Base-by-base conservation (phyloP, 2,888 invertebrate genomes). In the Acanthacorydalis orientalis region DNA sequence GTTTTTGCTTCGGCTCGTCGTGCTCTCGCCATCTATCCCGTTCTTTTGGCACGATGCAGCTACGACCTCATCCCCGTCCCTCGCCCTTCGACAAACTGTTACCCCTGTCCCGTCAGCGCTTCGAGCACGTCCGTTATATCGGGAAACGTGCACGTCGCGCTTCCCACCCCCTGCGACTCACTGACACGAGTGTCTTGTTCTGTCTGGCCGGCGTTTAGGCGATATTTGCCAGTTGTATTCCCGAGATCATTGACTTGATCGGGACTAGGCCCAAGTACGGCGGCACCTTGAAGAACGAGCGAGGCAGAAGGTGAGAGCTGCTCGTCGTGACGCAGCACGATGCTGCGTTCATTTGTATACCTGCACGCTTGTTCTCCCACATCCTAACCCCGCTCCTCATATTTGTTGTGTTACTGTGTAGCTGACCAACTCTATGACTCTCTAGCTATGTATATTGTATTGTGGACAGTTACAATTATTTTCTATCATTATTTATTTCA, bases 171-270 rank as follows among this genome's bases (percentile, higher is more conserved):
- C 46, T 42, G 37, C 37, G 11, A 46, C 45, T 39, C 39, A 39
- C 46, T 40, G 43, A 14, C 45, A 45, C 48, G 53, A 51, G 51
- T 50, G 43, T 73, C 69, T 71, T 74, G 68, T 73, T 63, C 69
- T 75, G 72, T 74, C 72, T 70, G 69, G 68, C 70, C 70, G 71
- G 73, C 59, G 60, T 63, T 56, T 66, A 96, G 95, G 97, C 97
- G 80, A 95, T 97, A 85, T 98, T 98, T 88, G 97, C 97, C 80
- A 95, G 93, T 85, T 96, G 95, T 85, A 95, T 98, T 78, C 97
- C 97, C 74, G 97, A 98, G 86, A 97, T 98, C 78, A 95, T 95
- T 78, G 97, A 98, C 83, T 90, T 98, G 83, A 90, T 98, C 80
- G 96, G 97, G 76, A 92, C 92, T 80, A 89, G 96, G 78, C 93